phyloP scores from a whole-genome alignment of 2,797 vertebrate species.

The Ctenopoma kingsleyae region DNA sequence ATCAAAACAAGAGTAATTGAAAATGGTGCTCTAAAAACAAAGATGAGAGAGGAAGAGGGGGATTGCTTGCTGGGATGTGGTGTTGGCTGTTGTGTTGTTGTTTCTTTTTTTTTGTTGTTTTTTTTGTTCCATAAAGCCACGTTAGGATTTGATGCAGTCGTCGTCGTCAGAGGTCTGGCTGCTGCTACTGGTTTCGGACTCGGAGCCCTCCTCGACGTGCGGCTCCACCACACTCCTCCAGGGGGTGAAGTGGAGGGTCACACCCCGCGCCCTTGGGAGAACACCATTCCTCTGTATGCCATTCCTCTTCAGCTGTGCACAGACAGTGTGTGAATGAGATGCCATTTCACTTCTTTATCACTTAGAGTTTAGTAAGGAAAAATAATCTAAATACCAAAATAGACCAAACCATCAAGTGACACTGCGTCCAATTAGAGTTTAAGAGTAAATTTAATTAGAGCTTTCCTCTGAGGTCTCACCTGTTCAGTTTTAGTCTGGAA shows the following conservation, averaged over 20 bases:
- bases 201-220: conserved; percentile 92
- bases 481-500: conserved; percentile 98
- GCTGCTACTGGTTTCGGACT: conserved; percentile 95
- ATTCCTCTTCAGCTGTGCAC: conserved; percentile 92
- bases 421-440: background rate
- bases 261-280: conserved; percentile 88
- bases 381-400: background rate
- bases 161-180: conserved; percentile 97
- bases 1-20: conserved; percentile 72
- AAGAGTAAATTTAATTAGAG: too few relatives aligned
- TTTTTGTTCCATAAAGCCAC: conserved; percentile 84
- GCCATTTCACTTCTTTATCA: background rate
- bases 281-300: conserved; percentile 94
- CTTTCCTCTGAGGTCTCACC: conserved; percentile 77
- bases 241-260: conserved; percentile 92
- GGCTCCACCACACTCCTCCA: conserved; percentile 95
- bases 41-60: conserved; percentile 75
- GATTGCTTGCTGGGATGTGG: conserved; percentile 79
- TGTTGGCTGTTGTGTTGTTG: conserved; percentile 70
- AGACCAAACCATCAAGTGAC: too few relatives aligned
- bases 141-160: conserved; percentile 86
- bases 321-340: background rate
- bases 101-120: conserved; percentile 31
- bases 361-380: background rate
- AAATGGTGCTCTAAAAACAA: conserved; percentile 84